Evolutionary conservation across 30 jellyfish, hydroid and myxozoan species (phyloP).

Genomic region (Turritopsis rubra): DNA sequence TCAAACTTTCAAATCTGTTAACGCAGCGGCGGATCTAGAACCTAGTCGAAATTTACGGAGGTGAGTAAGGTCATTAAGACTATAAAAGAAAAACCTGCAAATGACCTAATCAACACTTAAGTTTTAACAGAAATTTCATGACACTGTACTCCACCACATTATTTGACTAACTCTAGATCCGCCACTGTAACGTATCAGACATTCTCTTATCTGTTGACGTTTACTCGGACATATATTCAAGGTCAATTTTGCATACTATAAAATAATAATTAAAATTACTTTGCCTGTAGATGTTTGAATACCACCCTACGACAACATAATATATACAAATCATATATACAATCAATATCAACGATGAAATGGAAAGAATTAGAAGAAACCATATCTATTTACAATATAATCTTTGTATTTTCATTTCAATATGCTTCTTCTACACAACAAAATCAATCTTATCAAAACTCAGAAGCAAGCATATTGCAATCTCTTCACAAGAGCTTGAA

Average conservation of each 20-base stretch:
- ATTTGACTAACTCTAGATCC: no score
- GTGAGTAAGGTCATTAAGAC: no score
- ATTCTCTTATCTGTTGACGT: no score
- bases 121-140: no score
- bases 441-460: not conserved
- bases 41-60: no score
- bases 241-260: not conserved
- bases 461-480: not conserved
- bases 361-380: not conserved
- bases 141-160: no score
- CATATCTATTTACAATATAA: not conserved
- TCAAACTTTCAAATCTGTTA: no score
- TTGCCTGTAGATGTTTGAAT: not conserved
- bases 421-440: not conserved
- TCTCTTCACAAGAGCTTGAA: not conserved
- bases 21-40: no score
- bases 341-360: not conserved
- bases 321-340: not conserved
- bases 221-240: not conserved
- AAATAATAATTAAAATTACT: not conserved
- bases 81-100: no score
- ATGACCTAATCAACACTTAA: no score
- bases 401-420: not conserved
- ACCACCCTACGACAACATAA: no score
- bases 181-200: no score